Percentiles rank a stretch among this genome's conserved stretches.
phyloP scores from a whole-genome alignment of 2,888 invertebrate species.

The Drosophila glabriapex region DNA sequence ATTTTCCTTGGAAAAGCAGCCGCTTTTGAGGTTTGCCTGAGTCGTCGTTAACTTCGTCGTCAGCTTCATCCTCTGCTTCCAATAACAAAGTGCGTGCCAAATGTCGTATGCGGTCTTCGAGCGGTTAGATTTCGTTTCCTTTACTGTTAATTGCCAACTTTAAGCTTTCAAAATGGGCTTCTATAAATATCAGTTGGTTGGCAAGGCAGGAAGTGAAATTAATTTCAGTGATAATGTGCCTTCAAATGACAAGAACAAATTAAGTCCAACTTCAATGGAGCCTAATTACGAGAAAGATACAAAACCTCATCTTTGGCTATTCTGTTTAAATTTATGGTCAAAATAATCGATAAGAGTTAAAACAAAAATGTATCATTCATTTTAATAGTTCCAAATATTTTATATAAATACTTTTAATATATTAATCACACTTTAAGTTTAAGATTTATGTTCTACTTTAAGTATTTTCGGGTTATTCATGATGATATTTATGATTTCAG shows the following conservation, averaged over 20 bases:
- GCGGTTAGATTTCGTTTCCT: slow-evolving; percentile 46
- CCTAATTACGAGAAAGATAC: not conserved
- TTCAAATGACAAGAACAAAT: slow-evolving; percentile 7
- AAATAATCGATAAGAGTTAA: not conserved
- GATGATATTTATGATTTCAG: not conserved
- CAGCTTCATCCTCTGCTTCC: slow-evolving; percentile 41
- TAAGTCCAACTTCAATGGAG: not conserved
- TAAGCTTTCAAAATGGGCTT: slow-evolving; percentile 28
- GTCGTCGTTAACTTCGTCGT: slow-evolving; percentile 17
- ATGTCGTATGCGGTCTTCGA: slow-evolving; percentile 44
- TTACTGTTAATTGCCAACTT: slow-evolving; percentile 69
- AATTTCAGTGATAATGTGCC: slow-evolving; percentile 23
- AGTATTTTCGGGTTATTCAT: not conserved
- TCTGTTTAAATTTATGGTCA: not conserved
- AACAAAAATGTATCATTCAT: not conserved
- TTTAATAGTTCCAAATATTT: not conserved
- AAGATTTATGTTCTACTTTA: not conserved
- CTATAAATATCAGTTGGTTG: slow-evolving; percentile 8
- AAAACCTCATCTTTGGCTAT: not conserved
- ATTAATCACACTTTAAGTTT: not conserved
- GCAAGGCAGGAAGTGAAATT: slow-evolving; percentile 22
- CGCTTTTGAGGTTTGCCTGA: slow-evolving; percentile 62
- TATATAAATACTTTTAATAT: not conserved
- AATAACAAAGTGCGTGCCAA: slow-evolving; percentile 66
- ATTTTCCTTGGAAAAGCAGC: slow-evolving; percentile 23